Conservation (phyloP, 30 jellyfish, hydroid and myxozoan species). For the Hydractinia echinata region DNA sequence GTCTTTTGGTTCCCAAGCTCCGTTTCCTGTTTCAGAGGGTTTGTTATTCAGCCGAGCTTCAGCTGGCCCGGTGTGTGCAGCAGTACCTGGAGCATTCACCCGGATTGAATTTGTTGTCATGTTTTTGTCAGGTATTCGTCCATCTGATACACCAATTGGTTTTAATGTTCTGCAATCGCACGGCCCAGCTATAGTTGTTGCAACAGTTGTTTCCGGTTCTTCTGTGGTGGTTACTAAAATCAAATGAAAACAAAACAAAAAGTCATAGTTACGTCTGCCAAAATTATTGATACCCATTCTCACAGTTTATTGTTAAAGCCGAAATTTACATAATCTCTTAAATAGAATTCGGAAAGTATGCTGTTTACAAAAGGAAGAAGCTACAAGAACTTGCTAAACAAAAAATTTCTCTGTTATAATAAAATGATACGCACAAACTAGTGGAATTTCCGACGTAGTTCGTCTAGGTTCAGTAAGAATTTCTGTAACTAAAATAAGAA, state of each 20-base stretch:
- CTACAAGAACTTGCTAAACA: no score
- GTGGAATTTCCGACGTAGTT: no score
- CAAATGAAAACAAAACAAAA: neutral
- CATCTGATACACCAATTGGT: slow-evolving; percentile 23
- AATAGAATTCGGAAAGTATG: no score
- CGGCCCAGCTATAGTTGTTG: neutral
- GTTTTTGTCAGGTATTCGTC: slow-evolving; percentile 12
- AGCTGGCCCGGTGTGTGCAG: slow-evolving; percentile 22
- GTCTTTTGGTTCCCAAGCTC: slow-evolving; percentile 31
- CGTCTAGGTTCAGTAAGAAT: no score
- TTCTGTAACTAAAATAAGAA: no score
- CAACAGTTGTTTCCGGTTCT: neutral
- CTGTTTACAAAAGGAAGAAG: no score
- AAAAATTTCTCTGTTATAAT: no score
- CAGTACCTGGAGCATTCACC: slow-evolving; percentile 14
- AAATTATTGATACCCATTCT: no score
- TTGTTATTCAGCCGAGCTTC: slow-evolving; percentile 27
- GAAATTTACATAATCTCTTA: no score
- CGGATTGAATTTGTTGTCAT: slow-evolving; percentile 5
- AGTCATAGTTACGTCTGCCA: no score
- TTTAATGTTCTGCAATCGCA: slow-evolving; percentile 1
- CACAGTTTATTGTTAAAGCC: no score
- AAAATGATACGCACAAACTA: no score
- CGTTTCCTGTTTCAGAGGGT: neutral
- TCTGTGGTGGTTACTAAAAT: neutral